Conservation (phyloP, 2,113 vertebrate genomes). For the Coturnix japonica region DNA sequence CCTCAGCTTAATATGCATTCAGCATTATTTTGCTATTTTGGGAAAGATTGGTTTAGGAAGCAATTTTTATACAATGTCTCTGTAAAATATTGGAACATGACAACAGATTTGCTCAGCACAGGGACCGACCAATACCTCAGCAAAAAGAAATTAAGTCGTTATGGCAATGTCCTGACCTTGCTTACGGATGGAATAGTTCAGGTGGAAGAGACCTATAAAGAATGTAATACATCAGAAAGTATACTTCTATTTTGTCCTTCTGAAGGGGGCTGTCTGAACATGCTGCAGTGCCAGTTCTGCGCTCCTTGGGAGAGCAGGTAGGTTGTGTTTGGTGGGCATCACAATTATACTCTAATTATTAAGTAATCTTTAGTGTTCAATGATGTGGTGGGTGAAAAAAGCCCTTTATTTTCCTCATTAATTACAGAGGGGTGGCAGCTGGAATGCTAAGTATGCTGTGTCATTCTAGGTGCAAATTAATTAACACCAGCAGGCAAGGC, state of each 20-base stretch:
- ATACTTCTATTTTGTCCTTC: neutral
- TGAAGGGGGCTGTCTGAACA: neutral
- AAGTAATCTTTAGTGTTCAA: neutral
- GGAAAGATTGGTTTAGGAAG: neutral
- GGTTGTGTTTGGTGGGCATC: neutral
- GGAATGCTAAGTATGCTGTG: neutral
- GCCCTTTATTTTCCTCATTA: neutral
- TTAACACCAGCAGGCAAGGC: neutral
- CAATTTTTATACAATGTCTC: neutral
- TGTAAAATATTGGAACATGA: neutral
- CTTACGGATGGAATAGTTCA: neutral
- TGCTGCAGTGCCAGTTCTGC: neutral
- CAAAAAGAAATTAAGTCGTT: neutral
- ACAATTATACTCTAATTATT: neutral
- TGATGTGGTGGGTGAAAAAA: neutral
- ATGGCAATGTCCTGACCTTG: neutral
- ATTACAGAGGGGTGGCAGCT: neutral
- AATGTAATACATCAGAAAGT: no score
- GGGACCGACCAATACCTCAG: neutral
- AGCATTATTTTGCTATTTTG: neutral
- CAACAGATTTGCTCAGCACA: neutral
- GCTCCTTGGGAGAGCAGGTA: neutral
- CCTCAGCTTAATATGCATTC: neutral
- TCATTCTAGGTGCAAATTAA: conserved; percentile 25
- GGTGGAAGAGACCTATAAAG: neutral